Evolutionary conservation across 2,113 vertebrate genomes (phyloP), one percentile per base, ranked within the genome.

Genomic region (Rhagologus leucostigma): DNA sequence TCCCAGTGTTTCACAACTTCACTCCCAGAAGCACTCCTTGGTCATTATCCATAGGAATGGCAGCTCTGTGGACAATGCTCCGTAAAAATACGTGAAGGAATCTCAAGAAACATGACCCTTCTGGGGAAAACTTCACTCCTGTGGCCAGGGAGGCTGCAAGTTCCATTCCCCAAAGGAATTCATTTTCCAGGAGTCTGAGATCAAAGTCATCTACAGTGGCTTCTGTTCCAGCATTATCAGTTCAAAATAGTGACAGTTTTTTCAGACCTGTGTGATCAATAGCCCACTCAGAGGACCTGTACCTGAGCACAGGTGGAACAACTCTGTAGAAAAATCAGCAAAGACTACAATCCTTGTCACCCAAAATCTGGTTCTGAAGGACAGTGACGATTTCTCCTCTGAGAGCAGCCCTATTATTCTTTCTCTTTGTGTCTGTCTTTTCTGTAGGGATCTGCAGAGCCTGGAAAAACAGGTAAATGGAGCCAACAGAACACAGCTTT

Each of bases 11-110:
- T 77, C 42, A n/a, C 24, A 62, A 26, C 26, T 49, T 55, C 27
- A 24, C 16, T 84, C 44, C 29, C 2, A 0, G 32, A 53, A 76
- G 5, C 7, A 27, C 6, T 23, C 13, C 26, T 71, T 71, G 22
- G 24, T 44, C 20, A 63, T 24, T 60, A 44, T 10, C n/a, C 23
- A 5, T 3, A 10, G 37, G 42, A 35, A 33, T 3, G 6, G 27
- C n/a, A 89, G 20, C 20, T 70, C 32, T 62, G 9, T 41, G 29
- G 18, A 15, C 19, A 59, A 75, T 11, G 7, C 11, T 60, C 37
- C 13, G 11, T 44, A 76, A 65, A 84, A 76, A 27, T 3, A 0
- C 0, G 0, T 42, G n/a, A 80, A 73, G 37, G 8, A 49, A 73
- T 19, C 12, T n/a, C 33, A 35, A 55, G 12, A 50, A 70, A 37